Evolutionary conservation across 2,888 invertebrate species (phyloP).

Genomic region (Sicus ferrugineus): DNA sequence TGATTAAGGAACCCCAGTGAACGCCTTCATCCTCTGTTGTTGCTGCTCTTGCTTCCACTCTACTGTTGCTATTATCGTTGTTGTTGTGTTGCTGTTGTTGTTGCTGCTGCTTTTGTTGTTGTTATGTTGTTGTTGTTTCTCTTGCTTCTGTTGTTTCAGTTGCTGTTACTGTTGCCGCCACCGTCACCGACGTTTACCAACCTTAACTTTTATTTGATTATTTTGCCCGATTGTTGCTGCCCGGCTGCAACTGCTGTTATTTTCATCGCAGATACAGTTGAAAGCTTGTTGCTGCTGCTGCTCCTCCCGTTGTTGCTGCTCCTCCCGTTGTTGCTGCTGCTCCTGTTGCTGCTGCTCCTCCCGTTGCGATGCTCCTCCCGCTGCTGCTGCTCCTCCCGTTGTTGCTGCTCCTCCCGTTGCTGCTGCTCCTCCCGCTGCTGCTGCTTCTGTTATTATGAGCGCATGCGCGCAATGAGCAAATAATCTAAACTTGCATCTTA

Average conservation of each 20-base stretch:
- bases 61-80: conserved; percentile 1
- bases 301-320: conserved; percentile 27
- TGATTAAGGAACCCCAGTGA: conserved; percentile 54
- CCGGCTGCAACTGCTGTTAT: conserved; percentile 7
- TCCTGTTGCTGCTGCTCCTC: conserved; percentile 30
- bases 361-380: conserved; percentile 38
- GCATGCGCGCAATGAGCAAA: conserved; percentile 58
- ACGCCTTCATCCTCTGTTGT: neutral
- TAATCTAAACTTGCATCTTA: conserved; percentile 62
- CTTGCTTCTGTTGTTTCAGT: conserved; percentile 9
- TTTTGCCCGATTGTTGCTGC: too few relatives aligned
- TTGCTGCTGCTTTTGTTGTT: neutral
- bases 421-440: conserved; percentile 40
- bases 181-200: too few relatives aligned
- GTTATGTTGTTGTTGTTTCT: neutral
- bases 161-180: neutral
- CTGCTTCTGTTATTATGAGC: conserved; percentile 53
- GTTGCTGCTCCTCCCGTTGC: conserved; percentile 37
- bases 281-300: conserved; percentile 22
- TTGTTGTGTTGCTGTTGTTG: neutral
- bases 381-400: conserved; percentile 38
- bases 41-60: neutral
- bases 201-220: too few relatives aligned
- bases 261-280: too few relatives aligned
- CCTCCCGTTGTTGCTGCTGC: conserved; percentile 7